These are phyloP conservation scores for Coremacera marginata DNA, from an alignment of 2,888 invertebrate genomes.

Conservation along the genomic window DNA sequence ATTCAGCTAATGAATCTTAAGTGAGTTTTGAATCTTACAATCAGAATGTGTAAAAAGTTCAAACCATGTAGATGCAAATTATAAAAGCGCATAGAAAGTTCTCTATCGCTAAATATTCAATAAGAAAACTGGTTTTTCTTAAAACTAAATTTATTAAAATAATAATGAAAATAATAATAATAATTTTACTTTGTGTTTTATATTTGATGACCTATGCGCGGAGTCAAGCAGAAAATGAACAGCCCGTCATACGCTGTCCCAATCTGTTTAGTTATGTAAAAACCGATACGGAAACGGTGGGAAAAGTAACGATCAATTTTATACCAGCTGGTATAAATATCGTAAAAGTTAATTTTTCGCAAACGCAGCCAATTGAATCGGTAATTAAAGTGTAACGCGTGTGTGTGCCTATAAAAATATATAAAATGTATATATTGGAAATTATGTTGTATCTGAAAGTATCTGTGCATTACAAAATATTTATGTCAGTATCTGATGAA, in stretches of 20 bases:
- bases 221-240: background rate
- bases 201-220: background rate
- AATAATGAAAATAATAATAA: background rate
- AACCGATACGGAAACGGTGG: background rate
- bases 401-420: too few species aligned
- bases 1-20: background rate
- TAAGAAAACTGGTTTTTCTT: too few species aligned
- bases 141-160: too few species aligned
- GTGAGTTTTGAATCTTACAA: background rate
- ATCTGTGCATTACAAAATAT: too few species aligned
- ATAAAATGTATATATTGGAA: too few species aligned
- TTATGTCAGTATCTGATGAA: too few species aligned
- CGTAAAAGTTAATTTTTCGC: slow-evolving; percentile 2
- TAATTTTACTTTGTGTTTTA: background rate
- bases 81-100: background rate
- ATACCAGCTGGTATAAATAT: background rate
- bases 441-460: too few species aligned
- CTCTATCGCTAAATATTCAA: too few species aligned
- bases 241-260: background rate
- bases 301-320: slow-evolving; percentile 10
- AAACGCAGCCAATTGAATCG: slow-evolving; percentile 11
- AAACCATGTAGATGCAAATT: background rate
- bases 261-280: background rate
- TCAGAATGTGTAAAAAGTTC: background rate
- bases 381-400: background rate